phyloP scores from a whole-genome alignment of 2,113 vertebrate genomes.

The Pteropus alecto region DNA sequence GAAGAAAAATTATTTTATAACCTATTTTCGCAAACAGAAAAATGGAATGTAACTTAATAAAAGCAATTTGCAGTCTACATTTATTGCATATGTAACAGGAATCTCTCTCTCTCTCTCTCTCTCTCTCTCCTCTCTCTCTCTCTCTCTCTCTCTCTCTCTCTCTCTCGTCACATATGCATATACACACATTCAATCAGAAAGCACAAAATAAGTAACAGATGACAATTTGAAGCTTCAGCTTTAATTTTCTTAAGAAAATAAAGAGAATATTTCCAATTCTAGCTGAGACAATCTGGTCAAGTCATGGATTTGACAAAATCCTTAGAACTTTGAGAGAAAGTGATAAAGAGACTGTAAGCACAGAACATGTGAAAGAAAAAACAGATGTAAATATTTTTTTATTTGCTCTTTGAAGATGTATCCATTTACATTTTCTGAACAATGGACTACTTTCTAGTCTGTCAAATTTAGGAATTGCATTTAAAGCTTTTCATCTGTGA shows the following conservation, averaged over 20 bases:
- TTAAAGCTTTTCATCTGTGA: not conserved
- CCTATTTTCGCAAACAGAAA: not conserved
- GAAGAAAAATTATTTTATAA: not conserved
- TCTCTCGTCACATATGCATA: not conserved
- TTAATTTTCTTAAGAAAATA: not conserved
- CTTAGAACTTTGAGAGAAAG: slow-evolving; percentile 4
- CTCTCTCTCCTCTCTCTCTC: not conserved
- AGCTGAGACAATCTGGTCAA: not conserved
- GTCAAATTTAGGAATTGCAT: not conserved
- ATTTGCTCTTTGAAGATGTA: not conserved
- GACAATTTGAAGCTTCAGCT: not conserved
- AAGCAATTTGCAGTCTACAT: not conserved
- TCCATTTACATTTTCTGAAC: not conserved
- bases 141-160: not conserved
- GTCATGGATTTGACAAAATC: not conserved
- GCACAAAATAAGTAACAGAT: not conserved
- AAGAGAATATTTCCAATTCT: not conserved
- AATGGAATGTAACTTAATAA: not conserved
- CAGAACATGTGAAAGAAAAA: not conserved
- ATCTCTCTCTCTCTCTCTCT: not conserved
- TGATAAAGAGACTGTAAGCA: not conserved
- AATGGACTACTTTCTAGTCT: not conserved
- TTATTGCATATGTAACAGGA: not conserved
- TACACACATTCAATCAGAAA: not conserved
- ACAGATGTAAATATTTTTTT: not conserved